These are phyloP conservation scores for Urocyon cinereoargenteus DNA, from an alignment of 2,797 vertebrate genomes.

Conservation along the genomic window DNA sequence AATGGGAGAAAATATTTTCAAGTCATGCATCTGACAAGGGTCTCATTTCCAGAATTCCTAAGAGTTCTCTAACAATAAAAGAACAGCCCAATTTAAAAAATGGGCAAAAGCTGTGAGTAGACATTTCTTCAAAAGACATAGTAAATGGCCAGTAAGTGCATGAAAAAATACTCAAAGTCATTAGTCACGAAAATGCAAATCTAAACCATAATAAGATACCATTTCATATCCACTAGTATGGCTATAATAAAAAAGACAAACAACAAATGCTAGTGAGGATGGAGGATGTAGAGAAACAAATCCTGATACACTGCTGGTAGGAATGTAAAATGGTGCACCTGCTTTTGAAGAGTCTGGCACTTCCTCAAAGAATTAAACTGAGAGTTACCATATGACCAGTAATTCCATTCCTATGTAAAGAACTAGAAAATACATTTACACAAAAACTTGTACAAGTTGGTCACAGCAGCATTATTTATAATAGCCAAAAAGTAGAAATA, in stretches of 20 bases:
- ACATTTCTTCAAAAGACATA: neutral
- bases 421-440: neutral
- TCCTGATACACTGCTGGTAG: neutral
- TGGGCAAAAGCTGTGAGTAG: neutral
- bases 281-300: neutral
- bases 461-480: neutral
- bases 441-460: neutral
- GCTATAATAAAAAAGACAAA: neutral
- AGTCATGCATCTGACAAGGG: neutral
- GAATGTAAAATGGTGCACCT: neutral
- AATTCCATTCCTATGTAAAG: neutral
- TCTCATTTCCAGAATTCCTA: neutral
- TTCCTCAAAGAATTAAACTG: neutral
- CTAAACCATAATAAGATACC: neutral
- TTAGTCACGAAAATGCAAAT: neutral
- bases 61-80: neutral
- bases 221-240: neutral
- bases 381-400: neutral
- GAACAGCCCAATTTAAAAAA: neutral
- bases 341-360: neutral
- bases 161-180: neutral
- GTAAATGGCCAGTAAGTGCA: neutral
- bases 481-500: neutral
- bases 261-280: neutral
- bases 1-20: neutral